Evolutionary conservation across 2,113 vertebrate genomes (phyloP), one percentile per base, ranked within the genome.

Genomic region (Vireo altiloquus): DNA sequence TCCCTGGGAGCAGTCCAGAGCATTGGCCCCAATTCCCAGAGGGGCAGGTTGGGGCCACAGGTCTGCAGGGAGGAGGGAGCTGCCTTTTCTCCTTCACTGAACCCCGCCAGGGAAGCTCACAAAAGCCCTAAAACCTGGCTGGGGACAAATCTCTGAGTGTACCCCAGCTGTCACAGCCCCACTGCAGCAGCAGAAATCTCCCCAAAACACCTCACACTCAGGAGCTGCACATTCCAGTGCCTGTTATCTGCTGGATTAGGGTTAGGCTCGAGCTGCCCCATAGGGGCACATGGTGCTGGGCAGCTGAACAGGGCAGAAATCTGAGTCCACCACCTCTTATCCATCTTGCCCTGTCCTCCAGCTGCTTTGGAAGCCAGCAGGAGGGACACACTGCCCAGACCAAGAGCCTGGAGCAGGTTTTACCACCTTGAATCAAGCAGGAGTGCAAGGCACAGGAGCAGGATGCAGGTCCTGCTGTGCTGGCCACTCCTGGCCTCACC

Each of bases 201-300:
- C 57, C 18, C 5, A 57, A 68, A 69, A 3, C 3, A 9, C 28
- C 28, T 20, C 8, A 7, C 6, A 18, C 2, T 6, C 0, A 0
- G 39, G 40, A 65, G 24, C 44, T 27, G 70, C 9, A 18, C 35
- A n/a, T 6, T 18, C 7, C 56, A 24, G 35, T 5, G 37, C 37
- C 13, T 0, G n/a, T 0, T n/a, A 52, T 2, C 11, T 37, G n/a
- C 44, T 46, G 72, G 33, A 6, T 30, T 2, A 17, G 49, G 33
- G 40, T 60, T 66, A 71, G 53, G 42, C 13, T 39, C 0, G 4
- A 75, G 52, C 70, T 78, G n/a, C 37, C 65, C 75, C 35, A 9
- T 0, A 11, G 12, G 13, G 57, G 17, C 6, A 56, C 37, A 33
- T 1, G 0, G 71, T 1, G 3, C 40, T 50, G 40, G 27, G 63